Percentiles rank a stretch among this genome's conserved stretches.
Conservation (phyloP, 2,113 vertebrate genomes). For the Leptobrachium ailaonicum region DNA sequence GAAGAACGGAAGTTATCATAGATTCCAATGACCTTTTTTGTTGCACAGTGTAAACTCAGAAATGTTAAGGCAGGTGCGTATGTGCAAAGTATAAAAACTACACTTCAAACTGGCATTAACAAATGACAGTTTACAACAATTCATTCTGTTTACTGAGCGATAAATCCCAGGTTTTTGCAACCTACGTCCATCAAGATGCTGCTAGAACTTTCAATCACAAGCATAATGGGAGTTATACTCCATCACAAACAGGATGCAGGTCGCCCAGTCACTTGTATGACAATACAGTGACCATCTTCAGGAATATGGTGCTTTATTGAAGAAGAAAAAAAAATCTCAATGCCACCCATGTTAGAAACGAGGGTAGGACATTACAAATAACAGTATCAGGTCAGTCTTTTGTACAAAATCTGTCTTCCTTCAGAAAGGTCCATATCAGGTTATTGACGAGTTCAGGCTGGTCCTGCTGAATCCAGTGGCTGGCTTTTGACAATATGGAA, state of each 20-base stretch:
- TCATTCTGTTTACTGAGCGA: constrained; percentile 60
- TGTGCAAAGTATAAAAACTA: constrained; percentile 70
- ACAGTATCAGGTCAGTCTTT: constrained; percentile 64
- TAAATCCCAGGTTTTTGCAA: constrained; percentile 29
- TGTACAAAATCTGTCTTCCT: constrained; percentile 85
- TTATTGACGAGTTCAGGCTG: constrained; percentile 96
- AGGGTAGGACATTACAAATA: constrained; percentile 56
- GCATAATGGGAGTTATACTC: background rate
- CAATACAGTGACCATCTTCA: constrained; percentile 35
- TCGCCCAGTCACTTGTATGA: background rate
- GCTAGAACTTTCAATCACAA: background rate
- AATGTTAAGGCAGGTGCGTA: constrained; percentile 75
- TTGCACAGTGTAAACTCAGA: constrained; percentile 60
- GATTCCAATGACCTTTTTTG: constrained; percentile 60
- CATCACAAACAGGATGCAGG: background rate
- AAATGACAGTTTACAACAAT: constrained; percentile 58
- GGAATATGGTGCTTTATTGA: background rate
- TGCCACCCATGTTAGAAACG: background rate
- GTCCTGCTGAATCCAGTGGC: constrained; percentile 98
- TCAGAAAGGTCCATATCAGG: constrained; percentile 97
- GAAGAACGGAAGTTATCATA: constrained; percentile 65
- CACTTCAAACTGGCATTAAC: constrained; percentile 64
- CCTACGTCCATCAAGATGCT: background rate
- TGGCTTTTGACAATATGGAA: constrained; percentile 90
- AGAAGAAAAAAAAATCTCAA: constrained; percentile 4